phyloP scores from a whole-genome alignment of 2,113 vertebrate species.

The Jacana jacana region DNA sequence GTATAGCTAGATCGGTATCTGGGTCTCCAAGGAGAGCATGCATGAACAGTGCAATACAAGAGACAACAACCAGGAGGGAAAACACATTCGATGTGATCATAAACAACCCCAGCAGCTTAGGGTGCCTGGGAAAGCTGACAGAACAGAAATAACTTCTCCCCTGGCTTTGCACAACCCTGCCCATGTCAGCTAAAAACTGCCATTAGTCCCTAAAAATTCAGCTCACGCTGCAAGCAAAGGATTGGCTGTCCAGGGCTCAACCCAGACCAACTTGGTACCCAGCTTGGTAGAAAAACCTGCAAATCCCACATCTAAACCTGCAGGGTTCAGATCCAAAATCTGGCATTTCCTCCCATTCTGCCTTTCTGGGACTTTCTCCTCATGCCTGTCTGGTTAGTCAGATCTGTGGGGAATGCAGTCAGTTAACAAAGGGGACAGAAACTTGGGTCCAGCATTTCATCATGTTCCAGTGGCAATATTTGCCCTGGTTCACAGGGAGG shows the following conservation, averaged over 20 bases:
- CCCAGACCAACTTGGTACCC: background rate
- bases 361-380: background rate
- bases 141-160: background rate
- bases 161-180: background rate
- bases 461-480: background rate
- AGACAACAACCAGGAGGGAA: background rate
- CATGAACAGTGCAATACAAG: background rate
- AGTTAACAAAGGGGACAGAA: background rate
- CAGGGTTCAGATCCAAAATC: background rate
- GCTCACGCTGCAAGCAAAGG: background rate
- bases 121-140: slow-evolving; percentile 3
- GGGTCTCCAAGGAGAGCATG: background rate
- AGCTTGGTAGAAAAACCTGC: background rate
- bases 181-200: background rate
- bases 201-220: background rate
- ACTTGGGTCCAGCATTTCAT: background rate
- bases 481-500: background rate
- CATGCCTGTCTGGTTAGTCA: background rate
- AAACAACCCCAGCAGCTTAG: background rate
- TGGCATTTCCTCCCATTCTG: background rate
- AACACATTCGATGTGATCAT: background rate
- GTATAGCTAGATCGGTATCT: background rate
- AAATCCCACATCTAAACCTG: background rate
- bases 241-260: background rate
- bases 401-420: background rate